These are phyloP conservation scores for Platyrinchus mystaceus DNA, from an alignment of 2,797 vertebrate genomes.

Conservation along the genomic window DNA sequence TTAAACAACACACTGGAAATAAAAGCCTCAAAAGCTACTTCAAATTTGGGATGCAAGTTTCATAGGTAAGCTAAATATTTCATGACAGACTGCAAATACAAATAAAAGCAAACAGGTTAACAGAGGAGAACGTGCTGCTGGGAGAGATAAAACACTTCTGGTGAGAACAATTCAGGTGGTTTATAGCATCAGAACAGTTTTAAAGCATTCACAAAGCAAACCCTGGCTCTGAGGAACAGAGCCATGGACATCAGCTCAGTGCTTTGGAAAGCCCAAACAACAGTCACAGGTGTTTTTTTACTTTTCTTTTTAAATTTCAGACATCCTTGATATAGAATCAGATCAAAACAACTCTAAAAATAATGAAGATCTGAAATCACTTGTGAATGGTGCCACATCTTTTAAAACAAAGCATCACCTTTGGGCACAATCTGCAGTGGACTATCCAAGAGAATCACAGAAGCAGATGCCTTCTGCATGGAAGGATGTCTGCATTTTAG, in stretches of 20 bases:
- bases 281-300: neutral
- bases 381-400: neutral
- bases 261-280: neutral
- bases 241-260: neutral
- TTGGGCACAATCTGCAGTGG: neutral
- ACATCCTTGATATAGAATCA: neutral
- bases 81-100: conserved; percentile 80
- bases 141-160: conserved; percentile 59
- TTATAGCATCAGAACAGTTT: conserved; percentile 2
- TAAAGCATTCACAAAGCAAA: neutral
- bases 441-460: neutral
- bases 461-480: neutral
- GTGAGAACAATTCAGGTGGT: neutral
- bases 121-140: conserved; percentile 41
- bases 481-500: neutral
- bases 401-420: neutral
- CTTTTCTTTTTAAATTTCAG: neutral
- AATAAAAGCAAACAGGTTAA: conserved; percentile 82
- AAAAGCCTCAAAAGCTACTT: conserved; percentile 83
- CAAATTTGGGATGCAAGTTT: conserved; percentile 81
- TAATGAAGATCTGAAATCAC: neutral
- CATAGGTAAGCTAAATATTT: conserved; percentile 83
- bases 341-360: neutral
- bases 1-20: conserved; percentile 82
- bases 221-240: neutral